phyloP scores from a whole-genome alignment of 2,888 invertebrate genomes.

The Erebia ligea region DNA sequence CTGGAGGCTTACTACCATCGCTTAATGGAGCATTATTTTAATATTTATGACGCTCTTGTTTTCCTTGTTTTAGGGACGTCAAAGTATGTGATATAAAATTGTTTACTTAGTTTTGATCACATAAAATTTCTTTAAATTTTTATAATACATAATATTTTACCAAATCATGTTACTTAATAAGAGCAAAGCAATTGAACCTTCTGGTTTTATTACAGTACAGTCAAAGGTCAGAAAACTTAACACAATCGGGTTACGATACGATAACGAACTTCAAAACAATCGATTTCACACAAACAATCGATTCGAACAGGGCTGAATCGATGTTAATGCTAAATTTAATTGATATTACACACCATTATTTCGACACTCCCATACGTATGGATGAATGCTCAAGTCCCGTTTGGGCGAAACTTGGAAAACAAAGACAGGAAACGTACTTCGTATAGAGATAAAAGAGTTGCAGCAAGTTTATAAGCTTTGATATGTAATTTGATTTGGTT shows the following conservation, averaged over 20 bases:
- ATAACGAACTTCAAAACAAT: constrained; percentile 19
- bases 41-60: no score
- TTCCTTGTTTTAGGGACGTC: no score
- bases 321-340: constrained; percentile 30
- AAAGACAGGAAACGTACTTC: constrained; percentile 41
- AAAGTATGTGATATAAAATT: no score
- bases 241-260: constrained; percentile 2
- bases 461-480: constrained; percentile 29
- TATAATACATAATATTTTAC: no score
- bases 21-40: no score
- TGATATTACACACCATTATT: constrained; percentile 33
- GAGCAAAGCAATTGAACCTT: not conserved
- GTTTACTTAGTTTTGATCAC: no score
- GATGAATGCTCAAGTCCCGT: constrained; percentile 30
- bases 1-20: no score
- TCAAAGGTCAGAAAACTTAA: constrained; percentile 25
- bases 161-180: no score
- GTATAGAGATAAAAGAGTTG: constrained; percentile 31
- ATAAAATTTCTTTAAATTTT: no score
- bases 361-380: constrained; percentile 34
- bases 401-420: constrained; percentile 34
- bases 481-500: not conserved
- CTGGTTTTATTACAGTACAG: not conserved
- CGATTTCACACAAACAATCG: constrained; percentile 25
- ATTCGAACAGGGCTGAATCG: constrained; percentile 18